Percentiles rank a stretch among this genome's conserved stretches.
phyloP scores from a whole-genome alignment of 2,113 vertebrate genomes.

The Oncorhynchus nerka region DNA sequence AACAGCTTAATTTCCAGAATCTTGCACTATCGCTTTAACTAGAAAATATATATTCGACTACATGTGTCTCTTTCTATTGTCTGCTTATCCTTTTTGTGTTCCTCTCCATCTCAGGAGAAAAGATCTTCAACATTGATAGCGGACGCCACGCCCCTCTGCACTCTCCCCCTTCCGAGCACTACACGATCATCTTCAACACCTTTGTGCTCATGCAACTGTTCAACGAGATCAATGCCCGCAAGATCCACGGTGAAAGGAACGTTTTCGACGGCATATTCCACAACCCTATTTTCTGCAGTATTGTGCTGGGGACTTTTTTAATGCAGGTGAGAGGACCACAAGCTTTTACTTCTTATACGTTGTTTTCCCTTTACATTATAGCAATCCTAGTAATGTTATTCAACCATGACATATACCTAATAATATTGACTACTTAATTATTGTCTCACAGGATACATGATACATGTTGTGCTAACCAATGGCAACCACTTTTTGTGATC shows the following conservation, averaged over 20 bases:
- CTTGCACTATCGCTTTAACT: too few relatives aligned
- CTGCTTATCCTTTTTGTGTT: background rate
- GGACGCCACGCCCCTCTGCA: slow-evolving; percentile 76
- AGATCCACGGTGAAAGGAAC: slow-evolving; percentile 71
- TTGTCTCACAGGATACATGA: background rate
- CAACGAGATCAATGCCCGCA: slow-evolving; percentile 73
- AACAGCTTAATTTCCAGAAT: too few relatives aligned
- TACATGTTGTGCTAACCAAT: background rate
- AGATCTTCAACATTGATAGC: slow-evolving; percentile 79
- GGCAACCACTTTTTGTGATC: too few relatives aligned
- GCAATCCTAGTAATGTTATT: too few relatives aligned
- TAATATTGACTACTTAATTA: too few relatives aligned
- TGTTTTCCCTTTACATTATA: too few relatives aligned
- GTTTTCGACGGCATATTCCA: slow-evolving; percentile 73
- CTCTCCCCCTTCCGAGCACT: slow-evolving; percentile 75
- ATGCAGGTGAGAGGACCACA: slow-evolving; percentile 54
- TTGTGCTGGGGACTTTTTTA: slow-evolving; percentile 67
- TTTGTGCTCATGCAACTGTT: slow-evolving; percentile 76
- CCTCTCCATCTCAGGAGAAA: slow-evolving; percentile 67
- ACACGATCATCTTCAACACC: slow-evolving; percentile 70
- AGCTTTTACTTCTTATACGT: background rate
- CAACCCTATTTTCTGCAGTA: slow-evolving; percentile 75
- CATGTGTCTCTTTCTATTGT: too few relatives aligned
- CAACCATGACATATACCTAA: too few relatives aligned
- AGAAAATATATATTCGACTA: too few relatives aligned